A percentile compares a stretch with the other conserved stretches of the same genome.
Evolutionary conservation across 2,888 invertebrate species (phyloP).

Genomic region (Parnassius smintheus): DNA sequence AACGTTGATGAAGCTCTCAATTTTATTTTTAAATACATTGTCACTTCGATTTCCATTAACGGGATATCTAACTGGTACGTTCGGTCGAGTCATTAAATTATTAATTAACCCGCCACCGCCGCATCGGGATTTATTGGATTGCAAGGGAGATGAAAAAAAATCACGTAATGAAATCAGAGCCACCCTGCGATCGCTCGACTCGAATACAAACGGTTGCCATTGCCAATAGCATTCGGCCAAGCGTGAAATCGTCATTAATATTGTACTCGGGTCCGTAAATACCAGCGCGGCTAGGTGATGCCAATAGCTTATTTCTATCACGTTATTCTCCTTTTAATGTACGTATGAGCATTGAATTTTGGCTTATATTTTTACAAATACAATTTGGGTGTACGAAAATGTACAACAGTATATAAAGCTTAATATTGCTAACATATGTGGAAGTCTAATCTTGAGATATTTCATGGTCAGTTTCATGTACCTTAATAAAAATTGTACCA

Average conservation of each 20-base stretch:
- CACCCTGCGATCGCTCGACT: constrained; percentile 45
- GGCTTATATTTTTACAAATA: background rate
- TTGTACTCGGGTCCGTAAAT: constrained; percentile 43
- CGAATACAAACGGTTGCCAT: constrained; percentile 57
- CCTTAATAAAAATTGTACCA: no score
- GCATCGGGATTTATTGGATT: constrained; percentile 65
- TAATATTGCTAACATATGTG: no score
- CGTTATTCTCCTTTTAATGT: constrained; percentile 19
- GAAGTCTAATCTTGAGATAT: no score
- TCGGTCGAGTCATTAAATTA: constrained; percentile 60
- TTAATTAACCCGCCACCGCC: constrained; percentile 70
- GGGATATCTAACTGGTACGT: constrained; percentile 36
- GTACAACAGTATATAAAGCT: no score
- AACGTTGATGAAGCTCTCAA: constrained; percentile 24
- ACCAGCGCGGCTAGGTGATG: constrained; percentile 20
- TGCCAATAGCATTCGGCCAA: constrained; percentile 49
- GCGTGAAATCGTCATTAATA: constrained; percentile 73
- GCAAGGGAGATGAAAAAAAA: constrained; percentile 63
- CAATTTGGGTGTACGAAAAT: no score
- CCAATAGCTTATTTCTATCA: constrained; percentile 23
- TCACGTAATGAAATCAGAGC: constrained; percentile 70
- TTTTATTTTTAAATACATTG: constrained; percentile 37
- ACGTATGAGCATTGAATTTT: constrained; percentile 9
- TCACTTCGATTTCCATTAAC: constrained; percentile 44
- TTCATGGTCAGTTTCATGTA: no score